Conservation (phyloP, 2,113 vertebrate genomes). For the Sclerurus mexicanus region DNA sequence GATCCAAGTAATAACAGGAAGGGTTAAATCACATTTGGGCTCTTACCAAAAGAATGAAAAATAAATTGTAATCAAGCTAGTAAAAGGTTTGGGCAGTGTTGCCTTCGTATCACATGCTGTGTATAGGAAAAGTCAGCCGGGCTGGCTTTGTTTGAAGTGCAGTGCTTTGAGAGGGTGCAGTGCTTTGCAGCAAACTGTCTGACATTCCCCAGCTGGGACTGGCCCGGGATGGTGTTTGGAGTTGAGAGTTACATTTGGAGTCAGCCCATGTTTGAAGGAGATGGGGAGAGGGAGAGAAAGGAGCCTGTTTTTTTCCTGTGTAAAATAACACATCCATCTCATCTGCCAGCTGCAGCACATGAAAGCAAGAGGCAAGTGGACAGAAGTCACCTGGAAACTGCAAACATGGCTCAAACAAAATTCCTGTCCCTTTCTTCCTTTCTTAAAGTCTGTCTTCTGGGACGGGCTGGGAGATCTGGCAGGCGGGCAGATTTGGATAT, state of each 20-base stretch:
- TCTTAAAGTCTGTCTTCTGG: not conserved
- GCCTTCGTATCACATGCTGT: not conserved
- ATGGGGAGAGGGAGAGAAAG: not conserved
- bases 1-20: not conserved
- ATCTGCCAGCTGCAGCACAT: not conserved
- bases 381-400: conserved; percentile 47
- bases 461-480: not conserved
- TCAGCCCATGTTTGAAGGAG: conserved; percentile 34
- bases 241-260: conserved; percentile 5
- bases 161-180: not conserved
- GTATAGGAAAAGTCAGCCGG: not conserved
- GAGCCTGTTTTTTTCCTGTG: not conserved
- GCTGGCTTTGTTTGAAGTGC: conserved; percentile 49
- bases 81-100: not conserved
- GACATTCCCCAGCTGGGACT: conserved; percentile 42
- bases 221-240: not conserved
- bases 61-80: not conserved
- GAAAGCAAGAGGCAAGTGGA: not conserved
- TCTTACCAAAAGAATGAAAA: not conserved
- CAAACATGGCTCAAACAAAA: not conserved
- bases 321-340: not conserved
- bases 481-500: not conserved
- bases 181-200: not conserved
- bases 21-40: conserved; percentile 27
- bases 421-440: not conserved